Base-by-base conservation (phyloP, 2,797 vertebrate species). In the Phrynocephalus guinanensis region DNA sequence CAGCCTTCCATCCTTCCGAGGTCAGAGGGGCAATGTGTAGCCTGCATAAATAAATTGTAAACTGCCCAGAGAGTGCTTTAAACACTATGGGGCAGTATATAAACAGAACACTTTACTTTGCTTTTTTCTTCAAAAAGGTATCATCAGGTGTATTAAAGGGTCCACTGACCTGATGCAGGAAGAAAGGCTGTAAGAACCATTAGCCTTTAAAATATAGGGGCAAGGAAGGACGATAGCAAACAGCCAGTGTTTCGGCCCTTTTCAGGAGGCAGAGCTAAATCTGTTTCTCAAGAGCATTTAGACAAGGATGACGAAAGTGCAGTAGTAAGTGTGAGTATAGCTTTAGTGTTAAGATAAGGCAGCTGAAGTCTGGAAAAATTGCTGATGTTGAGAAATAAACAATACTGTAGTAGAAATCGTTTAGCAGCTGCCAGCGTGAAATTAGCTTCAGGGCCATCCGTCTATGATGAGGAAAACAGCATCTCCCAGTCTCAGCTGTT, bases 371-470 rank as follows among this genome's bases (percentile, higher is more conserved):
- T 1, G 7, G n/a, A 81, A 82, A 76, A 82, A 33, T 30, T 50
- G 71, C 86, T 82, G 70, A 77, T 26, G 60, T n/a, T 33, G 63
- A 22, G 13, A 78, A 50, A 28, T 50, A 78, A 76, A 78, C 70
- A 78, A 77, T 68, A n/a, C n/a, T n/a, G n/a, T n/a, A 15, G 44
- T 67, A 82, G 44, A 82, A 70, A 77, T 82, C 66, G n/a, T 76
- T 66, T 38, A 56, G 2, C n/a, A 77, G 44, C 72, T 87, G 80
- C 22, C 73, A 33, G n/a, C 28, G 30, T 76, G 79, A 63, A 87
- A 87, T 76, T 82, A 75, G 52, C 26, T 67, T 82, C 38, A 8
- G 26, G 72, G 28, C 75, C 79, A 76, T 52, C 38, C 16, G 26
- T 82, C 71, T 76, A 50, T 30, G 71, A 50, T 13, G 20, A 70